Conservation (phyloP, 2,797 vertebrate species). For the Cynodonichthys magdalenae region DNA sequence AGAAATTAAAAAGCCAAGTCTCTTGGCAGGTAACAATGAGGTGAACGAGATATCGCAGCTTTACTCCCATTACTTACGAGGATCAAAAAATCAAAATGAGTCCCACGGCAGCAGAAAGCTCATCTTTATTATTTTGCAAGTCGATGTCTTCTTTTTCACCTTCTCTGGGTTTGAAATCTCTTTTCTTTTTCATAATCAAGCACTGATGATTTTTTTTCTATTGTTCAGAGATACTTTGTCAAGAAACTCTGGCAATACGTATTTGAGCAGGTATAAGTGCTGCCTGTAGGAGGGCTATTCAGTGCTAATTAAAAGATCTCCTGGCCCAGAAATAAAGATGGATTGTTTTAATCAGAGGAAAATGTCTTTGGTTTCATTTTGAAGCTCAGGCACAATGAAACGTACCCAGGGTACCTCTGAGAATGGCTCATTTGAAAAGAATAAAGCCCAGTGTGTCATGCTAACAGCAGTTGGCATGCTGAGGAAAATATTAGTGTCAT, state of each 20-base stretch:
- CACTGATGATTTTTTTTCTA: slow-evolving; percentile 43
- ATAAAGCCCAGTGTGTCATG: slow-evolving; percentile 20
- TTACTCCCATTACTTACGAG: slow-evolving; percentile 49
- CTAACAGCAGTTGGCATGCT: slow-evolving; percentile 7
- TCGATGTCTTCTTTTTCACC: slow-evolving; percentile 45
- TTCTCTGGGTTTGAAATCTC: slow-evolving; percentile 26
- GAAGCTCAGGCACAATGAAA: slow-evolving; percentile 22
- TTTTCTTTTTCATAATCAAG: slow-evolving; percentile 52
- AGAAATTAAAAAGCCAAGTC: slow-evolving; percentile 34
- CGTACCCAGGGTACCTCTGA: slow-evolving; percentile 12
- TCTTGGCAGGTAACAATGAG: slow-evolving; percentile 52
- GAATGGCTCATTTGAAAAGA: slow-evolving; percentile 19
- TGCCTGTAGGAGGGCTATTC: slow-evolving; percentile 44
- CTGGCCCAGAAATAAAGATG: slow-evolving; percentile 26
- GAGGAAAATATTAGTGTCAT: slow-evolving; percentile 5
- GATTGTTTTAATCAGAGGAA: slow-evolving; percentile 39
- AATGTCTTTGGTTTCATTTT: slow-evolving; percentile 39
- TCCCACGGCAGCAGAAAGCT: slow-evolving; percentile 36
- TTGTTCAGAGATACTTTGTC: slow-evolving; percentile 41
- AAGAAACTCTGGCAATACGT: slow-evolving; percentile 55
- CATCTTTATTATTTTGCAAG: slow-evolving; percentile 43
- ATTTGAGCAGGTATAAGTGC: slow-evolving; percentile 47
- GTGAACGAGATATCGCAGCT: slow-evolving; percentile 43
- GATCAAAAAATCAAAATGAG: slow-evolving; percentile 49
- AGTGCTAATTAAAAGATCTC: slow-evolving; percentile 49